Conservation (phyloP, 2,888 invertebrate species). For the Coronaproctus castanopsis region DNA sequence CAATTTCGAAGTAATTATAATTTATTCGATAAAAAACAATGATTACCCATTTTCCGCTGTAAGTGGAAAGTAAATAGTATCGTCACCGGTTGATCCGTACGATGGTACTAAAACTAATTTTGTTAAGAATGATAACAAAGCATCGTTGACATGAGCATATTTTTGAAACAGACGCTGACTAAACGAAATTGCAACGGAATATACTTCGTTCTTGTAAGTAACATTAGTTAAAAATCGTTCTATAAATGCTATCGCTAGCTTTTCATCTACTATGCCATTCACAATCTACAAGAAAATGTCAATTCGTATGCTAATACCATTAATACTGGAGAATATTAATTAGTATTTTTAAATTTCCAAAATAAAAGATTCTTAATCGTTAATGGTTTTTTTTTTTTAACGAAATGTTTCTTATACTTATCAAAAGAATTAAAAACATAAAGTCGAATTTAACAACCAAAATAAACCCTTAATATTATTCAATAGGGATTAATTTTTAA, state of each 20-base stretch:
- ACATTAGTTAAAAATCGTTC: neutral
- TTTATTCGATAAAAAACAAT: neutral
- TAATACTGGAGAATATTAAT: neutral
- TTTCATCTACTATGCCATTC: conserved; percentile 1
- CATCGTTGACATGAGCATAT: neutral
- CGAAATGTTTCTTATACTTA: too few relatives aligned
- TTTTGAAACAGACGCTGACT: neutral
- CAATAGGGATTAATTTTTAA: too few relatives aligned
- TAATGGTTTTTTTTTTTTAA: too few relatives aligned
- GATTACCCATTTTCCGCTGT: neutral
- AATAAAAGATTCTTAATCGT: neutral
- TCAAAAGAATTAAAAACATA: too few relatives aligned
- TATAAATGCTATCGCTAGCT: neutral
- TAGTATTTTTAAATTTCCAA: conserved; percentile 1
- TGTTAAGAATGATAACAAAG: neutral
- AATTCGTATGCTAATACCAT: neutral
- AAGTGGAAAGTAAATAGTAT: conserved; percentile 2
- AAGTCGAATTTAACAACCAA: too few relatives aligned
- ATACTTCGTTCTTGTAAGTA: neutral
- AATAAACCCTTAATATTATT: too few relatives aligned
- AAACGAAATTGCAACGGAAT: neutral
- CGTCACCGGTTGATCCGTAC: neutral
- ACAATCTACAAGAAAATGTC: conserved; percentile 1
- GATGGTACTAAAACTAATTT: neutral
- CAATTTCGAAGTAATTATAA: too few relatives aligned